These are phyloP conservation scores for Heliconius ismenius DNA, from an alignment of 2,888 invertebrate species.

Conservation along the genomic window DNA sequence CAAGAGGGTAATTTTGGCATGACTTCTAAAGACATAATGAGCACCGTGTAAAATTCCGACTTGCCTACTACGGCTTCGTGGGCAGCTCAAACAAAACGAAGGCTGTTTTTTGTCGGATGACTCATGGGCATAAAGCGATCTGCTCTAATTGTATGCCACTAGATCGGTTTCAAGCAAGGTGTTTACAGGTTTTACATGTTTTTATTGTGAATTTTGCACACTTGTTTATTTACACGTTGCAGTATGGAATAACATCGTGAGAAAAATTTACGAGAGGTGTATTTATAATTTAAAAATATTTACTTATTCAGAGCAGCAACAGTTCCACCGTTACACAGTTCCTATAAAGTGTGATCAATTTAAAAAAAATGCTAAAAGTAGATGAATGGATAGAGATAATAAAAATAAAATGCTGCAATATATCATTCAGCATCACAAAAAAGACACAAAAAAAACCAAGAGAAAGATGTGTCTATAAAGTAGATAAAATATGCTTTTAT, in stretches of 20 bases:
- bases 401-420: background rate
- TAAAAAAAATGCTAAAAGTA: no score
- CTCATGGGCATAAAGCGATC: constrained; percentile 55
- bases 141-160: constrained; percentile 61
- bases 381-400: no score
- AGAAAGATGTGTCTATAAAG: constrained; percentile 21
- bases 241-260: constrained; percentile 9
- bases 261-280: background rate
- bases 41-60: constrained; percentile 50
- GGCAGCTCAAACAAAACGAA: constrained; percentile 49
- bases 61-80: constrained; percentile 52
- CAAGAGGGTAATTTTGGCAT: constrained; percentile 44
- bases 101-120: constrained; percentile 61
- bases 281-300: background rate
- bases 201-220: constrained; percentile 22
- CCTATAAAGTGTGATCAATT: background rate
- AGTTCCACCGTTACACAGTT: background rate
- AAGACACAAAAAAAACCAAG: background rate
- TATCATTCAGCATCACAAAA: background rate
- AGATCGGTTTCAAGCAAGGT: constrained; percentile 52
- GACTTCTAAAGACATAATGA: constrained; percentile 52
- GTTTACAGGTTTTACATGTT: constrained; percentile 31
- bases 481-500: constrained; percentile 27
- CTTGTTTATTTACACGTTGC: constrained; percentile 15
- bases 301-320: background rate